Base-by-base conservation (phyloP, 64 coral and sea anemone species). In the Montipora efflorescens region DNA sequence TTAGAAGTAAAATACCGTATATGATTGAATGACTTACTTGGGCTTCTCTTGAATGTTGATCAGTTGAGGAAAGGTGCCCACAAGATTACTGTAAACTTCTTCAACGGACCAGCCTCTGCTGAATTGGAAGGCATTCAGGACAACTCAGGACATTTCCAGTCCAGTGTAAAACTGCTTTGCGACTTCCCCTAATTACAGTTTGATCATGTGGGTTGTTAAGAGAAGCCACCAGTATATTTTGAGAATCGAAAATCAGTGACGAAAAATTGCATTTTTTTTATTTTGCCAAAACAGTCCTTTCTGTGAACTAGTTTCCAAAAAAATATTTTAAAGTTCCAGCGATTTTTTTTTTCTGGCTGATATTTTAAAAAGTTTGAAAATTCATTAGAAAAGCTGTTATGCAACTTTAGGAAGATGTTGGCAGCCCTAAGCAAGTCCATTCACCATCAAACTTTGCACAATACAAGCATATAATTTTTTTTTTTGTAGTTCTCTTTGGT, bases 71-170 rank as follows among this genome's bases (percentile, higher is more conserved):
- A 70, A 70, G 67, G 67, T n/a, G 67, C 67, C 8, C 67, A 19
- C 67, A 15, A 70, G 67, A 70, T 70, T 70, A 15, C 13, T 70
- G 67, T 70, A 70, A 9, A 70, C 67, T 70, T 70, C 67, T 70
- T 70, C 67, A 70, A n/a, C 67, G 6, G 67, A 2, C 67, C 70
- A 73, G 70, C 16, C 19, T 73, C 19, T 73, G 70, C 19, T 73
- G 70, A 73, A 73, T 21, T 73, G 16, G 70, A 73, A 73, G 70
- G 70, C 70, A 21, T 20, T 73, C 18, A 73, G 70, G 70, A 73
- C 70, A 73, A 21, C 70, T 73, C 18, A 73, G 70, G 70, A 73
- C 70, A 73, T 73, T 73, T 73, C 70, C 70, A 73, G 16, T 73
- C 19, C 70, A 4, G 19, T 73, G 70, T 73, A 73, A 73, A 73